phyloP scores from a whole-genome alignment of 2,113 vertebrate genomes.

The Hypanus sabinus region DNA sequence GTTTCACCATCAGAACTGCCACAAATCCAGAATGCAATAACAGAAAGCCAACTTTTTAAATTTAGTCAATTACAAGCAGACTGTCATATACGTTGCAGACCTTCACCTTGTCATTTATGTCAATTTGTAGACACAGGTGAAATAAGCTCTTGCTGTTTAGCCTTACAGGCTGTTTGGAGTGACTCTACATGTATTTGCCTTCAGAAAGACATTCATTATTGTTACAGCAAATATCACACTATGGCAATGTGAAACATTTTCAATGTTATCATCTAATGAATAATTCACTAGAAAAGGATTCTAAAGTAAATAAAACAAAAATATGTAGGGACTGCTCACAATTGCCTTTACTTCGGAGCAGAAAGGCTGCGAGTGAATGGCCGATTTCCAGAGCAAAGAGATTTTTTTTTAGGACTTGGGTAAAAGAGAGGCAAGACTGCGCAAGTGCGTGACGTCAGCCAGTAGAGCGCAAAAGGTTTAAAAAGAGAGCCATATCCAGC shows the following conservation, averaged over 20 bases:
- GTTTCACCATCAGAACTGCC: too few relatives aligned
- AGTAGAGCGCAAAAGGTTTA: too few relatives aligned
- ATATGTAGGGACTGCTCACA: too few relatives aligned
- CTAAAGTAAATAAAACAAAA: background rate
- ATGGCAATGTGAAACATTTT: background rate
- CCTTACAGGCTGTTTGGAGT: constrained; percentile 18
- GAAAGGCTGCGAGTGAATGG: too few relatives aligned
- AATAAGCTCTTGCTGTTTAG: background rate
- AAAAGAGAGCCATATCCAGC: too few relatives aligned
- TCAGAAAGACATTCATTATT: background rate
- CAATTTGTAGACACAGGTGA: background rate
- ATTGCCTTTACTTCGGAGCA: background rate
- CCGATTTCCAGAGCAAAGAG: too few relatives aligned
- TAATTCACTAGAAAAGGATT: constrained; percentile 16
- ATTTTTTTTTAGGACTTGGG: too few relatives aligned
- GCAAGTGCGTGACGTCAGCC: too few relatives aligned
- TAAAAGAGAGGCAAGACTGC: too few relatives aligned
- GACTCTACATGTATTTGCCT: background rate
- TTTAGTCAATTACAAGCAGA: background rate
- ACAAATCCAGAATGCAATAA: too few relatives aligned
- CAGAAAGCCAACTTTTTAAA: background rate
- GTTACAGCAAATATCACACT: background rate
- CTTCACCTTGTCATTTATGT: background rate
- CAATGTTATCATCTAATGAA: background rate
- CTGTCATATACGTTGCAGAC: background rate